Percentiles rank a stretch among this genome's conserved stretches.
Conservation (phyloP, 1,140 invertebrate species). For the Drosophila mayri region DNA sequence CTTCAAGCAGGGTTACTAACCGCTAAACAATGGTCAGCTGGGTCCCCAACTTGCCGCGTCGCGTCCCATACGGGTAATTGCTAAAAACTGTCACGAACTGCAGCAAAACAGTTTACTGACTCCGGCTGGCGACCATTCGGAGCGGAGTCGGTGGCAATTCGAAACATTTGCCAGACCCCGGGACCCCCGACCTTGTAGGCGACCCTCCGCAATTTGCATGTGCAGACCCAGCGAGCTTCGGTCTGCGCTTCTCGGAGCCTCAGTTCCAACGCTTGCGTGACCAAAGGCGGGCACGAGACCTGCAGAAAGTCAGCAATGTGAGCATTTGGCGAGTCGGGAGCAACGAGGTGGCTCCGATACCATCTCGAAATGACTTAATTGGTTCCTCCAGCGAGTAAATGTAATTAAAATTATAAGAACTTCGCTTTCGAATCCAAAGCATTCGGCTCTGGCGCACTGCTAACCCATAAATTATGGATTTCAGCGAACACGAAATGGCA, state of each 20-base stretch:
- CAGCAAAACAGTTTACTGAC: conserved; percentile 69
- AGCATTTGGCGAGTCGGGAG: conserved; percentile 42
- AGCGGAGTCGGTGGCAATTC: conserved; percentile 41
- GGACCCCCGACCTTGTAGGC: conserved; percentile 17
- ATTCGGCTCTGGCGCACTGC: conserved; percentile 51
- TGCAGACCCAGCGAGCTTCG: conserved; percentile 19
- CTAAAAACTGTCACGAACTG: conserved; percentile 76
- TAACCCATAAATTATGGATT: conserved; percentile 80
- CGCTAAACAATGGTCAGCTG: conserved; percentile 68
- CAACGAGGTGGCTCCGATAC: conserved; percentile 41
- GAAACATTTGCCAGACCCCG: conserved; percentile 49
- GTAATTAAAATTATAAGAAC: conserved; percentile 63
- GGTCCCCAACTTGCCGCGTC: conserved; percentile 43
- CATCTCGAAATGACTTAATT: conserved; percentile 60
- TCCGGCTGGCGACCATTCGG: conserved; percentile 23
- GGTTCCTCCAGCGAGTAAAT: conserved; percentile 32
- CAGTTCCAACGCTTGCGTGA: conserved; percentile 56
- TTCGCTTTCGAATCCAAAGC: conserved; percentile 48
- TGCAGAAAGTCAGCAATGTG: conserved; percentile 27
- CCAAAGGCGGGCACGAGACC: conserved; percentile 58
- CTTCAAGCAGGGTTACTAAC: conserved; percentile 60
- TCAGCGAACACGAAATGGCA: conserved; percentile 33
- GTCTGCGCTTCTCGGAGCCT: conserved; percentile 43
- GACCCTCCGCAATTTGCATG: conserved; percentile 67
- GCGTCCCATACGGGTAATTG: conserved; percentile 57